Conservation (phyloP, 2,888 invertebrate genomes). For the Pseudococcus jackbeardsleyi region DNA sequence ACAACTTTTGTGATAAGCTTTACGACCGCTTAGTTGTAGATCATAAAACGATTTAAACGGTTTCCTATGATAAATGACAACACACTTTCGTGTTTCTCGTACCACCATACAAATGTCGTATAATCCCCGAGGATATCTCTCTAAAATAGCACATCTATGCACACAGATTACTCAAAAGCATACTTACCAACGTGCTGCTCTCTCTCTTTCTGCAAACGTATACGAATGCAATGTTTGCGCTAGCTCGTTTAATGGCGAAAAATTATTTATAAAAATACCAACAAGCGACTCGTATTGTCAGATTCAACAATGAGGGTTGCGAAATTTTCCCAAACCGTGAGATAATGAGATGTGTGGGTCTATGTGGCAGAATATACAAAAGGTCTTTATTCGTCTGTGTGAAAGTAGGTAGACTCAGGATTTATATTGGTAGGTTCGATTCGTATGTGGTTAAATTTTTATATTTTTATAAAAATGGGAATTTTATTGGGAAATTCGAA, state of each 20-base stretch:
- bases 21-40: constrained; percentile 21
- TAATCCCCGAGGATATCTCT: constrained; percentile 42
- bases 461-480: no score
- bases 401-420: no score
- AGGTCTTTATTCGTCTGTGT: no score
- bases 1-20: constrained; percentile 45
- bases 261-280: not conserved
- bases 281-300: not conserved
- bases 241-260: not conserved
- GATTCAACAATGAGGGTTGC: not conserved
- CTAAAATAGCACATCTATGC: constrained; percentile 30
- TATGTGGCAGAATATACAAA: no score
- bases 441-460: no score
- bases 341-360: not conserved
- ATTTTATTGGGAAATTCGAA: no score
- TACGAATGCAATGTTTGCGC: not conserved
- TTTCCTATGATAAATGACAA: constrained; percentile 40
- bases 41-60: constrained; percentile 42
- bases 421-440: no score
- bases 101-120: not conserved
- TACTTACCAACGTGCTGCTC: not conserved
- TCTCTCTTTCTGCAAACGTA: not conserved
- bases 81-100: constrained; percentile 26
- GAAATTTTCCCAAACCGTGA: not conserved
- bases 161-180: constrained; percentile 33